Evolutionary conservation across 2,113 vertebrate genomes (phyloP).

Genomic region (Petrocephalus zakoni): DNA sequence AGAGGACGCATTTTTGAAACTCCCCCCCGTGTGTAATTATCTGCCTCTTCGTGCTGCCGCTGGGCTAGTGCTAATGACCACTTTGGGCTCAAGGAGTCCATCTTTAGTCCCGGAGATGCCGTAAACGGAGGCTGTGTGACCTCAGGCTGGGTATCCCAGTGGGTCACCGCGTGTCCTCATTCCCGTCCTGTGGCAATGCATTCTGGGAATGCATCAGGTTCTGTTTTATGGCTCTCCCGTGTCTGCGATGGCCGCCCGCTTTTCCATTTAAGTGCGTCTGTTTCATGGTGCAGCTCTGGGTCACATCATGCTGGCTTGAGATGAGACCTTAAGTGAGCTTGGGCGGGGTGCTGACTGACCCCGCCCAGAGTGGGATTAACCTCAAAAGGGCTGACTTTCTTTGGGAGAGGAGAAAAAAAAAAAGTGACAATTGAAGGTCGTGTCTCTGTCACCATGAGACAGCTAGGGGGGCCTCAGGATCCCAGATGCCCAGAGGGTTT

Average conservation of each 20-base stretch:
- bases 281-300: conserved; percentile 47
- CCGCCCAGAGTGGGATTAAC: background rate
- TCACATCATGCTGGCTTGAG: conserved; percentile 38
- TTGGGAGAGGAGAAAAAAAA: background rate
- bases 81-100: background rate
- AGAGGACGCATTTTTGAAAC: conserved; percentile 30
- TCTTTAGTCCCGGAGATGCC: conserved; percentile 28
- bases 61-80: conserved; percentile 30
- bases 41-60: conserved; percentile 8
- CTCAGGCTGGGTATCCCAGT: conserved; percentile 20
- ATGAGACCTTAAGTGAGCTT: background rate
- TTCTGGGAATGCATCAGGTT: conserved; percentile 30
- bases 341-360: background rate
- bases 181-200: background rate
- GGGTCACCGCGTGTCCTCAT: background rate
- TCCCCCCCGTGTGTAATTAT: conserved; percentile 25
- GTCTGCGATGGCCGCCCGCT: conserved; percentile 19
- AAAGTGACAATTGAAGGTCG: background rate
- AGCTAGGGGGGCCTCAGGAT: background rate
- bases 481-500: background rate
- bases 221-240: conserved; percentile 11
- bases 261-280: conserved; percentile 33
- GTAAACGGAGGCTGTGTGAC: conserved; percentile 19
- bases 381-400: background rate
- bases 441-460: background rate